Evolutionary conservation across 2,888 invertebrate genomes (phyloP).

Genomic region (Agrotis exclamationis): DNA sequence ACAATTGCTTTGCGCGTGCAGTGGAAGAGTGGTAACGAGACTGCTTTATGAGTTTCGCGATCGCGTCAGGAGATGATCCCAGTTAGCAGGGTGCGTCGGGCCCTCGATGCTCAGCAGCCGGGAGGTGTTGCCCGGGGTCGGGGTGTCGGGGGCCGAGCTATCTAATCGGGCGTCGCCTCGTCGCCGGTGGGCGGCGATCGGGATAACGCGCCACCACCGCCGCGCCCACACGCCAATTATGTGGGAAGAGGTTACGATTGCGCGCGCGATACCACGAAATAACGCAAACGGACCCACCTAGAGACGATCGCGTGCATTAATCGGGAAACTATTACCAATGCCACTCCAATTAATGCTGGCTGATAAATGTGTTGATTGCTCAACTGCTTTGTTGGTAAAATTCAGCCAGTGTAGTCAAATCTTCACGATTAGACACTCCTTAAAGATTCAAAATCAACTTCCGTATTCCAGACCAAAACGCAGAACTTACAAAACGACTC

Average conservation of each 20-base stretch:
- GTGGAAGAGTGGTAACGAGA: constrained; percentile 65
- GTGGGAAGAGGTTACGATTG: constrained; percentile 90
- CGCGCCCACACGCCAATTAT: constrained; percentile 90
- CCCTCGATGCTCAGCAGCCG: constrained; percentile 65
- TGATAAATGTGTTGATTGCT: constrained; percentile 74
- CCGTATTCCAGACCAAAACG: neutral
- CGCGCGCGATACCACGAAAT: constrained; percentile 82
- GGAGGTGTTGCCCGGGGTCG: constrained; percentile 81
- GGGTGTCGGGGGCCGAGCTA: constrained; percentile 82
- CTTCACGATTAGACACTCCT: constrained; percentile 30
- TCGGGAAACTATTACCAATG: constrained; percentile 84
- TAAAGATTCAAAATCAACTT: neutral
- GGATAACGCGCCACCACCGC: constrained; percentile 85
- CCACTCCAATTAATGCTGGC: constrained; percentile 81
- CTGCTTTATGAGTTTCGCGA: constrained; percentile 70
- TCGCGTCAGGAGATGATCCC: constrained; percentile 71
- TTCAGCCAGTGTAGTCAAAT: constrained; percentile 24
- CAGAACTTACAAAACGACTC: neutral
- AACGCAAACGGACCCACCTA: constrained; percentile 83
- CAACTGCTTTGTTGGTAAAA: constrained; percentile 61
- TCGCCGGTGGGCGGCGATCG: constrained; percentile 89
- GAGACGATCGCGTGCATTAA: constrained; percentile 82
- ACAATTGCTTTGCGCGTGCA: constrained; percentile 54
- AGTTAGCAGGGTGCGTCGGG: constrained; percentile 65
- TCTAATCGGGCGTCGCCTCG: constrained; percentile 87